Evolutionary conservation across 2,797 vertebrate genomes (phyloP).

Genomic region (Sebastes minor): DNA sequence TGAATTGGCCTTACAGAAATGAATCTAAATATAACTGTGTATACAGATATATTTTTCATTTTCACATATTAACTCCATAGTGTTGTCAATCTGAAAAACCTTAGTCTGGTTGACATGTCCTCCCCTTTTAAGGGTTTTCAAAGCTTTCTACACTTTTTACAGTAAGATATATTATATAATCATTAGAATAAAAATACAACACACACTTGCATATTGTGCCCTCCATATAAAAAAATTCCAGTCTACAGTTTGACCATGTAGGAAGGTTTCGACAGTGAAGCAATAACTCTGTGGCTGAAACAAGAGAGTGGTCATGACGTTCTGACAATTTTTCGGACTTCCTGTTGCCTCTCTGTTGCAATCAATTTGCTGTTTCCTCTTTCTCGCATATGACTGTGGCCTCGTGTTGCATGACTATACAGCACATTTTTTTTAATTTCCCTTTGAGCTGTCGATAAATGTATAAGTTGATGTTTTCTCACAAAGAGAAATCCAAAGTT

Average conservation of each 20-base stretch:
- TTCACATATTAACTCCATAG: neutral
- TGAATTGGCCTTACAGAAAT: neutral
- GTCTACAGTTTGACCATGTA: neutral
- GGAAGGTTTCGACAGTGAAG: neutral
- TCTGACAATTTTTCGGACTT: conserved; percentile 38
- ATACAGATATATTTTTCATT: neutral
- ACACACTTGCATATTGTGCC: neutral
- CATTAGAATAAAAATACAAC: neutral
- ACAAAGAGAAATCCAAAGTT: neutral
- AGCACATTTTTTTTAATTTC: neutral
- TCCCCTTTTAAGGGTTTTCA: neutral
- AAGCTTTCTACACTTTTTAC: neutral
- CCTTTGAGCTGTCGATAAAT: neutral
- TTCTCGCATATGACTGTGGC: conserved; percentile 6
- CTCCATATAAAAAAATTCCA: neutral
- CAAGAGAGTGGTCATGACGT: conserved; percentile 19
- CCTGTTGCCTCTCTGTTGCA: conserved; percentile 62
- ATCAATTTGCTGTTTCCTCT: conserved; percentile 66
- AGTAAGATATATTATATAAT: neutral
- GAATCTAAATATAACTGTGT: neutral
- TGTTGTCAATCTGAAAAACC: neutral
- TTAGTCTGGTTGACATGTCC: neutral
- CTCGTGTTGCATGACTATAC: neutral
- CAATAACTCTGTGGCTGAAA: conserved; percentile 8
- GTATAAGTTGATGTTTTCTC: neutral